Evolutionary conservation across 2,797 vertebrate species (phyloP).

Genomic region (Scolopax rusticola): DNA sequence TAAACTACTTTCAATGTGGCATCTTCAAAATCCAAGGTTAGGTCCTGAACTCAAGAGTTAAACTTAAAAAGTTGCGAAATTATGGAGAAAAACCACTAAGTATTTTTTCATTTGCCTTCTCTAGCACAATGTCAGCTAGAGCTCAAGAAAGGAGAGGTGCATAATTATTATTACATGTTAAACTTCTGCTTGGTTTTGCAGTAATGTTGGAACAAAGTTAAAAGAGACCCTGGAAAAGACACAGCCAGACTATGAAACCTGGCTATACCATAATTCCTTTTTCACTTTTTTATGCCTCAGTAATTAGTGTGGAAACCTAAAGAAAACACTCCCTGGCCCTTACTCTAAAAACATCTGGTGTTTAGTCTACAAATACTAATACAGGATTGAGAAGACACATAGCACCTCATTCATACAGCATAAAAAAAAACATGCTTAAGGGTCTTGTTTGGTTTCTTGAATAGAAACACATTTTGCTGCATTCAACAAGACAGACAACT

Average conservation of each 20-base stretch:
- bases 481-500: neutral
- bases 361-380: neutral
- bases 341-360: neutral
- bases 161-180: neutral
- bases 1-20: neutral
- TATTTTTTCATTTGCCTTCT: neutral
- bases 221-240: neutral
- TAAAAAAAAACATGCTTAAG: neutral
- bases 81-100: neutral
- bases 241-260: neutral
- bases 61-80: neutral
- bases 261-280: neutral
- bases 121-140: neutral
- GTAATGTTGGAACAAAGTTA: neutral
- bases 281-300: neutral
- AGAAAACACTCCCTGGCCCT: constrained; percentile 6
- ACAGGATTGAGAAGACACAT: neutral
- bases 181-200: neutral
- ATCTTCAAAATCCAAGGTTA: neutral
- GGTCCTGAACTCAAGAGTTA: neutral
- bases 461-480: neutral
- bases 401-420: neutral
- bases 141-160: neutral
- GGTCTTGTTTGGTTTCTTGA: neutral
- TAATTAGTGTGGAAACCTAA: neutral